These are phyloP conservation scores for Diarsia dahlii DNA, from an alignment of 2,888 invertebrate genomes.

Conservation along the genomic window DNA sequence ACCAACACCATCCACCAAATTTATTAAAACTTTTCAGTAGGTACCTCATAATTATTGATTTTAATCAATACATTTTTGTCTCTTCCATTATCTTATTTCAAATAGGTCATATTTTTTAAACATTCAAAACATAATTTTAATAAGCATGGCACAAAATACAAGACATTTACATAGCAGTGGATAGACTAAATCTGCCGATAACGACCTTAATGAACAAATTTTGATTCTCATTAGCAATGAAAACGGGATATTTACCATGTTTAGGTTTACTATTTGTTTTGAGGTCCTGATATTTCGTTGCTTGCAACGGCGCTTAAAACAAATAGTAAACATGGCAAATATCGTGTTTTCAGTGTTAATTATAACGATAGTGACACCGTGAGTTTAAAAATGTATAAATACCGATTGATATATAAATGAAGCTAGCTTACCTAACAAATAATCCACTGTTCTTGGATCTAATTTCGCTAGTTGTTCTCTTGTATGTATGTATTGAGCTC, in stretches of 20 bases:
- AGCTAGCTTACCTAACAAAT: conserved; percentile 92
- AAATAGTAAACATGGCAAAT: too few relatives aligned
- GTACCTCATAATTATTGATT: too few relatives aligned
- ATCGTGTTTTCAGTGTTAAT: too few relatives aligned
- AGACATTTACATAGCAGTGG: too few relatives aligned
- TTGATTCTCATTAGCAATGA: neutral
- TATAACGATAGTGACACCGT: too few relatives aligned
- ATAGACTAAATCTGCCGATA: neutral
- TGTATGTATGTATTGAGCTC: conserved; percentile 94
- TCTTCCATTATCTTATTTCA: neutral
- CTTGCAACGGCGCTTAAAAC: too few relatives aligned
- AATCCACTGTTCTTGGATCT: conserved; percentile 93
- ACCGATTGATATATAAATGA: neutral
- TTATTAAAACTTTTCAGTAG: neutral
- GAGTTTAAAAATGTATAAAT: too few relatives aligned
- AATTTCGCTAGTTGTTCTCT: conserved; percentile 93
- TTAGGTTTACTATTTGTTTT: too few relatives aligned
- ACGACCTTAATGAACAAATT: neutral
- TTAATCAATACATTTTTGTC: neutral
- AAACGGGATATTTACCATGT: too few relatives aligned
- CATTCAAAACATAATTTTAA: neutral
- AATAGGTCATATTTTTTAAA: neutral
- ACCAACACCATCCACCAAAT: neutral
- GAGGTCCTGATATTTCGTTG: too few relatives aligned
- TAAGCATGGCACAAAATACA: too few relatives aligned